phyloP scores from a whole-genome alignment of 37 sponge, comb jelly and placozoan species.

The Beroe forskalii region DNA sequence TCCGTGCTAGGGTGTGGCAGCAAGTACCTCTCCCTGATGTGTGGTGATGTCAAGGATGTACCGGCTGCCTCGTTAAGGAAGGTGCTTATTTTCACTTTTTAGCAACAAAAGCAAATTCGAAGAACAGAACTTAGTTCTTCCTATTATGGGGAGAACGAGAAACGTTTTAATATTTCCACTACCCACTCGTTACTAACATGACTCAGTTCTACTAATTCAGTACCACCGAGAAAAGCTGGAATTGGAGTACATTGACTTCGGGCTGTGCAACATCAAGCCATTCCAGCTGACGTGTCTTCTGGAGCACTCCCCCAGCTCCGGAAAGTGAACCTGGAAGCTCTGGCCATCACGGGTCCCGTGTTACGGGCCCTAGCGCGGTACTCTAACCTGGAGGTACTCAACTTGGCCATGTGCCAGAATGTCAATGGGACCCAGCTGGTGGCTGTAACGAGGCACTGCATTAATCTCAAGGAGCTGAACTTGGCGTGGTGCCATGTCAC shows the following conservation, averaged over 20 bases:
- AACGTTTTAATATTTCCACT: too few species aligned
- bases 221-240: neutral
- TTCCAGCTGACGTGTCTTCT: conserved; percentile 6
- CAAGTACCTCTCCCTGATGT: conserved; percentile 16
- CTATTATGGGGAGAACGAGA: too few species aligned
- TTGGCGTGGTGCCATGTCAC: conserved; percentile 53
- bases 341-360: neutral
- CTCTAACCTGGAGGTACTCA: neutral
- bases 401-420: conserved; percentile 56
- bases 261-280: conserved; percentile 36
- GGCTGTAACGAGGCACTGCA: conserved; percentile 18
- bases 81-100: neutral
- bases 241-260: conserved; percentile 27
- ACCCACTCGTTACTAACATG: neutral
- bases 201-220: neutral
- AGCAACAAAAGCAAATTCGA: too few species aligned
- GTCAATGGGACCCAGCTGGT: conserved; percentile 12
- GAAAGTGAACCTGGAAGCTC: conserved; percentile 24
- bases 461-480: conserved; percentile 3
- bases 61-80: neutral
- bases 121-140: too few species aligned
- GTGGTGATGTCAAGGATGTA: conserved; percentile 26
- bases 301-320: conserved; percentile 40
- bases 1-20: conserved; percentile 23
- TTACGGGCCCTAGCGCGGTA: conserved; percentile 10